These are phyloP conservation scores for Meda fulgida DNA, from an alignment of 2,797 vertebrate genomes.

Conservation along the genomic window DNA sequence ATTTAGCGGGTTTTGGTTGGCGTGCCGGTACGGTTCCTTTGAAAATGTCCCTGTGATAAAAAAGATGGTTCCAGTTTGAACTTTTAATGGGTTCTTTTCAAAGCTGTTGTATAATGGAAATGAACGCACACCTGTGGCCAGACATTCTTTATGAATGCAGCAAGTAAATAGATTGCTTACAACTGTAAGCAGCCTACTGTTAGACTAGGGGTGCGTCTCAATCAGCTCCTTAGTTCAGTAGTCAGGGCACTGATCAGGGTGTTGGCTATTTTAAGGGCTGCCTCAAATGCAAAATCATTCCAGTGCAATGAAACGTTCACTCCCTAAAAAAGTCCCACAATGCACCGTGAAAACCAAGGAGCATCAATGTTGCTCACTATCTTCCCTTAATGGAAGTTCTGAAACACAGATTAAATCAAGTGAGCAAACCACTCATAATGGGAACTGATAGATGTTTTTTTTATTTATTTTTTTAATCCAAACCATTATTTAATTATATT, in stretches of 20 bases:
- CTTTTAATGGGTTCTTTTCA: not conserved
- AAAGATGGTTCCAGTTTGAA: not conserved
- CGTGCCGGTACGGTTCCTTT: conserved; percentile 59
- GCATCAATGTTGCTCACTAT: not conserved
- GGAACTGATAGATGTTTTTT: not conserved
- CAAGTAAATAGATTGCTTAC: not conserved
- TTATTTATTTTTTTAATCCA: no score
- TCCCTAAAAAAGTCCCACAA: not conserved
- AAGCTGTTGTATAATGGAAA: not conserved
- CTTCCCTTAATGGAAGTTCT: not conserved
- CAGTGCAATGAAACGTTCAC: not conserved
- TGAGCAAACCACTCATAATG: not conserved
- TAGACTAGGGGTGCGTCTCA: not conserved
- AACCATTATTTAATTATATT: not conserved
- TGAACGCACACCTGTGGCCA: not conserved
- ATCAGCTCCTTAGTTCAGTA: not conserved
- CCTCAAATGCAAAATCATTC: not conserved
- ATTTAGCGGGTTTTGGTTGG: conserved; percentile 67
- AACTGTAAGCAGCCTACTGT: not conserved
- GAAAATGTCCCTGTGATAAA: not conserved
- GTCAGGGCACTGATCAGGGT: not conserved
- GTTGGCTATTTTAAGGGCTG: not conserved
- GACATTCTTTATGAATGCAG: not conserved
- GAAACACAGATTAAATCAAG: not conserved
- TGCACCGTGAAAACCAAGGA: not conserved